Conservation (phyloP, 2,888 invertebrate genomes). For the Cerastis leucographa region DNA sequence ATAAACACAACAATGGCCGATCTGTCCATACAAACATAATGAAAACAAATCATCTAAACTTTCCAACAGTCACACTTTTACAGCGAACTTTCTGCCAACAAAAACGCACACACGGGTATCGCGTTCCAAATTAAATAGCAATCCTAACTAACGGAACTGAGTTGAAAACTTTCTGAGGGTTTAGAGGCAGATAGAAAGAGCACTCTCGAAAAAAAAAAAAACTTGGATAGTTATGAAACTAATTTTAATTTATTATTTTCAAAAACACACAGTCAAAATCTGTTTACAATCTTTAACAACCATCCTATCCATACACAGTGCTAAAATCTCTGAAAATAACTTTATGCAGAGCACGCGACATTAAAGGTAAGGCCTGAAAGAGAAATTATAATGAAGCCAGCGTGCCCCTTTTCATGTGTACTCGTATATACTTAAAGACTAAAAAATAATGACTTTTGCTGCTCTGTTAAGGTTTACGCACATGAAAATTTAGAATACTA, state of each 20-base stretch:
- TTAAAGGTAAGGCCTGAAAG: constrained; percentile 50
- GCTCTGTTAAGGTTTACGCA: constrained; percentile 33
- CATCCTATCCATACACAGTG: background rate
- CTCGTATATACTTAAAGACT: constrained; percentile 45
- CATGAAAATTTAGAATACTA: constrained; percentile 17
- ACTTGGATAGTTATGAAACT: background rate
- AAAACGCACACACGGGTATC: constrained; percentile 55
- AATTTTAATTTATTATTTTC: background rate
- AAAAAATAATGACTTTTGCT: constrained; percentile 62
- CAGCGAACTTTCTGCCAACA: constrained; percentile 34
- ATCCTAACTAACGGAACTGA: constrained; percentile 59
- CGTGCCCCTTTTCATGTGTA: constrained; percentile 46
- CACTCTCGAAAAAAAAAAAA: background rate
- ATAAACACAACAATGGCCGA: background rate
- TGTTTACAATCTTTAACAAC: background rate
- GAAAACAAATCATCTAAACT: constrained; percentile 28
- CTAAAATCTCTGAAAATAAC: constrained; percentile 47
- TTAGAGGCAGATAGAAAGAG: background rate
- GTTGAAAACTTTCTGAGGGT: constrained; percentile 58
- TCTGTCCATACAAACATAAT: background rate
- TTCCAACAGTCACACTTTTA: constrained; percentile 11
- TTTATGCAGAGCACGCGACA: constrained; percentile 35
- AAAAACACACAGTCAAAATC: background rate
- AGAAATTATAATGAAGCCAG: constrained; percentile 64
- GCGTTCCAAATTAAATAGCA: constrained; percentile 62